Evolutionary conservation across 2,113 vertebrate species (phyloP), one percentile per base, ranked within the genome.

Genomic region (Hipposideros armiger): DNA sequence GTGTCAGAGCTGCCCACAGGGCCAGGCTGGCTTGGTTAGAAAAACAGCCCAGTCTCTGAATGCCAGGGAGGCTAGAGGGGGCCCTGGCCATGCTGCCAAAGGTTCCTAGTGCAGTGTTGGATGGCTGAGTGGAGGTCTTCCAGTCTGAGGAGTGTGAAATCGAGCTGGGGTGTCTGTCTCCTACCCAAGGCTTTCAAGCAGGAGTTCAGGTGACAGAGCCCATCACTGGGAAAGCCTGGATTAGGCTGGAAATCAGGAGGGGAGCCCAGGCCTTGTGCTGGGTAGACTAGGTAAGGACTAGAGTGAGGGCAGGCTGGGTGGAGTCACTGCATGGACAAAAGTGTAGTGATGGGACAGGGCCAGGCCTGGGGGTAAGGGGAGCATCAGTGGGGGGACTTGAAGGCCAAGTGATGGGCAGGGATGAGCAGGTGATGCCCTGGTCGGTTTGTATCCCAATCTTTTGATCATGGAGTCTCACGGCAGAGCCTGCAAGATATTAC

Each of bases 251-350:
- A 16, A 2, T 15, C 0, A 1, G 11, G 28, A 73, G 28, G 26
- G 16, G 22, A 20, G 36, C 22, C 28, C n/a, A 17, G 87, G 70
- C 20, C 74, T 7, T 15, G 14, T 7, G 11, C 16, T 14, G 10
- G 40, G 81, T 15, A 24, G 58, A 62, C 42, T 62, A 2, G 69
- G 10, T 17, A 2, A 60, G 60, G 24, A 30, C n/a, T 40, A 28
- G 20, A 2, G 11, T 4, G 11, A 58, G 20, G 20, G 28, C 47
- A 36, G 11, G 60, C 22, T 7, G 24, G 11, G 16, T 1, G 2
- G 28, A 19, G 42, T 15, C 13, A 0, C 45, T 3, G 45, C 7
- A 0, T 10, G 30, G 40, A 50, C 5, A 1, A 11, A 4, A 22
- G 30, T 8, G 16, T 3, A 0, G 30, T 4, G 47, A 47, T 22